Evolutionary conservation across 2,113 vertebrate species (phyloP), one percentile per base, ranked within the genome.

Genomic region (Hemibagrus wyckioides): DNA sequence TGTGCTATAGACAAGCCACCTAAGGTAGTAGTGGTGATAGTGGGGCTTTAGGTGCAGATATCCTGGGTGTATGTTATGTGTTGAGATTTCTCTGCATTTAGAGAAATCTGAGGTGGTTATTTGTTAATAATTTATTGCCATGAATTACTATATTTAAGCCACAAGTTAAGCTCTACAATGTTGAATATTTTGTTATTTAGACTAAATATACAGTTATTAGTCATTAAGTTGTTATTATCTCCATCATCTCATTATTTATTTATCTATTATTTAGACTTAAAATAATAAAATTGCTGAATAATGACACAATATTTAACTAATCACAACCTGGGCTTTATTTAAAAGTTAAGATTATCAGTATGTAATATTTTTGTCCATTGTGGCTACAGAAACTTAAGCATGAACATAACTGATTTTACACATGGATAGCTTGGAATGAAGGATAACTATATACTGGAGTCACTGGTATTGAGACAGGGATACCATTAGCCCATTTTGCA

Each of bases 1-100:
- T 79, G 61, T 57, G 76, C 87, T 92, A 63, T 61, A 75, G 75
- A 67, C 83, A 84, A 85, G 41, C 76, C 57, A 69, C 69, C 28
- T 85, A n/a, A 57, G 61, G 56, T 88, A 84, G 57, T 65, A 50
- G 86, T 85, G 85, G 44, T 77, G 76, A 41, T 54, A 44, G 11
- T 82, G 77, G 79, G 83, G 83, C n/a, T 75, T 56, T 15, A 36
- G 23, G 25, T 84, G 91, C 23, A 59, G 85, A 44, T 19, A 5
- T 50, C 81, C 84, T 85, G 36, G 69, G 2, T 90, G 81, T 86
- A 63, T 81, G 21, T 84, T 69, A 28, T 33, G 56, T 50, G 23
- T 48, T 48, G 41, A 44, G 41, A 44, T 44, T 44, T 44, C 41
- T 44, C 41, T 44, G 44, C 44, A 48, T 48, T 48, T 48, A 48